phyloP scores from a whole-genome alignment of 2,797 vertebrate genomes.

The Hipposideros larvatus region DNA sequence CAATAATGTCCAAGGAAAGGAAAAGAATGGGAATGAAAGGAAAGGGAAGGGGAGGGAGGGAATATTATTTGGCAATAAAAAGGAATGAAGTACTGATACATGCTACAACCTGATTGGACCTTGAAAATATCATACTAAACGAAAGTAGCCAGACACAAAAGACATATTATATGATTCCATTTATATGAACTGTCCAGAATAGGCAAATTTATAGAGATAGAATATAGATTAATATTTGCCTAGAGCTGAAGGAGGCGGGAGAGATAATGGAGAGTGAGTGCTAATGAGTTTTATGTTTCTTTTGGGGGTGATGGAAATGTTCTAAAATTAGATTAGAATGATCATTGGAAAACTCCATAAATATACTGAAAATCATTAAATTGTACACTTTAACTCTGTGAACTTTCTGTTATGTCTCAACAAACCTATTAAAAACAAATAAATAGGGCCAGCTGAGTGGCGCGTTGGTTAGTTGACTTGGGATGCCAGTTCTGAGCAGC shows the following conservation, averaged over 20 bases:
- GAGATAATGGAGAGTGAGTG: neutral
- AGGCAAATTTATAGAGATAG: neutral
- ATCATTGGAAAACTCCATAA: neutral
- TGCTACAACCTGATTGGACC: neutral
- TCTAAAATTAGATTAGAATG: neutral
- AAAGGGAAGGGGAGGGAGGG: too few species aligned
- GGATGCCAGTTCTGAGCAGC: too few species aligned
- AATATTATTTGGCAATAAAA: neutral
- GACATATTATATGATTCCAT: neutral
- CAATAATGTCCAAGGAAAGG: neutral
- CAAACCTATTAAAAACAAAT: neutral
- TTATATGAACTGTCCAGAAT: neutral
- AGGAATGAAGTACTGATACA: neutral
- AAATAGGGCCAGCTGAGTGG: neutral
- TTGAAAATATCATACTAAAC: neutral
- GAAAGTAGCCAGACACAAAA: neutral
- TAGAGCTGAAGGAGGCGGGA: neutral
- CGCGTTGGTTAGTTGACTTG: too few species aligned
- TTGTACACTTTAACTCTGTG: neutral
- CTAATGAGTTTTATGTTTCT: neutral
- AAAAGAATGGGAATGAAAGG: neutral
- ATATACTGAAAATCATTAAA: neutral
- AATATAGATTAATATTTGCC: neutral
- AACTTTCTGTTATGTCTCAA: neutral
- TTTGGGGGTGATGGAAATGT: neutral